Percentiles rank a stretch among this genome's conserved stretches.
These are phyloP conservation scores for Enteromius fasciolatus DNA, from an alignment of 2,797 vertebrate species.

Conservation along the genomic window DNA sequence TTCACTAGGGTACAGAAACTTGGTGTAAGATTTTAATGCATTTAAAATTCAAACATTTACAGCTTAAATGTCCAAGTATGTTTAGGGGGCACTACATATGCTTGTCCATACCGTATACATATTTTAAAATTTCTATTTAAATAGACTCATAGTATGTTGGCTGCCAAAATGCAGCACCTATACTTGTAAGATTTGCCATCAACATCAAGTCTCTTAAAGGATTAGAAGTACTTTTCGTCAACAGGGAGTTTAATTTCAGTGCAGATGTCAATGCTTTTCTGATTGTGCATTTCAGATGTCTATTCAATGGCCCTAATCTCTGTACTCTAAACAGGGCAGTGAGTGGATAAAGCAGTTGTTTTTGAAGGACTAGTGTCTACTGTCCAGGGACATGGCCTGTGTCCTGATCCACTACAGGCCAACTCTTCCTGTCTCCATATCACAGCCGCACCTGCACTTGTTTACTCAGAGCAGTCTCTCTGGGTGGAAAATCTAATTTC, in stretches of 20 bases:
- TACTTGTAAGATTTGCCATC: conserved; percentile 2
- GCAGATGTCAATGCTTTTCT: conserved; percentile 63
- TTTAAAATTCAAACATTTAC: neutral
- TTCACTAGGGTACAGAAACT: neutral
- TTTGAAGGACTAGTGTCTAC: conserved; percentile 67
- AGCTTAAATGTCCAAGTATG: neutral
- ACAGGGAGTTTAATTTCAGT: conserved; percentile 55
- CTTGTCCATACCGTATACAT: too few relatives aligned
- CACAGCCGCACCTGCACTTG: conserved; percentile 63
- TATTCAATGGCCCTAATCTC: conserved; percentile 72
- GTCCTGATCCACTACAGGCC: conserved; percentile 56
- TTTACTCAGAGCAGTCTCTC: conserved; percentile 46
- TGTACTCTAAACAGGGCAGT: conserved; percentile 57
- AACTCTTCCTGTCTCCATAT: conserved; percentile 71
- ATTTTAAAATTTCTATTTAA: neutral
- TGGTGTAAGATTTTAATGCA: neutral
- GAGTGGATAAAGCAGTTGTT: conserved; percentile 64
- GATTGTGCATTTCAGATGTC: conserved; percentile 63
- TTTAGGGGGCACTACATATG: neutral
- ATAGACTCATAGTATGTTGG: too few relatives aligned
- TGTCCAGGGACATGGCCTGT: conserved; percentile 46
- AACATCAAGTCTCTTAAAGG: conserved; percentile 29
- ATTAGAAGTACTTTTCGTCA: conserved; percentile 49
- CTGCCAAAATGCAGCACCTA: neutral
- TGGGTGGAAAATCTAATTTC: conserved; percentile 52